Evolutionary conservation across 2,888 invertebrate species (phyloP).

Genomic region (Pyrrhosoma nymphula): DNA sequence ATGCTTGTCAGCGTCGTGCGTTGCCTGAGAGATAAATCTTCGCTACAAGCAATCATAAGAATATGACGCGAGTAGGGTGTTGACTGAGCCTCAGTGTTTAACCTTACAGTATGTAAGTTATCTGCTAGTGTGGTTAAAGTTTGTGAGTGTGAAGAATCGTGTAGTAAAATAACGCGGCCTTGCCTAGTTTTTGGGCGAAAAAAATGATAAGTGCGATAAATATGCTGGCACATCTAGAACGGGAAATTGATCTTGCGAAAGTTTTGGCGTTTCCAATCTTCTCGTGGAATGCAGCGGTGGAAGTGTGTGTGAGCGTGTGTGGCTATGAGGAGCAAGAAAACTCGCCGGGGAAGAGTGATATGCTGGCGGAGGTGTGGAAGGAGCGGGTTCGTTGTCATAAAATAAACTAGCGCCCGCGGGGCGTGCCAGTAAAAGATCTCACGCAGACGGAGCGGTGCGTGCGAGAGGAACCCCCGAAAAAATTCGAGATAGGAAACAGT

Average conservation of each 20-base stretch:
- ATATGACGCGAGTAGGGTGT: too few relatives aligned
- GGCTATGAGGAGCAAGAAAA: neutral
- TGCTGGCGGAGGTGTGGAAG: neutral
- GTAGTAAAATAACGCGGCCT: too few relatives aligned
- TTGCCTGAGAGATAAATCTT: too few relatives aligned
- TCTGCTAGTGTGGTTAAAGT: too few relatives aligned
- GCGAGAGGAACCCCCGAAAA: neutral
- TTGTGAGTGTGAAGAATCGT: too few relatives aligned
- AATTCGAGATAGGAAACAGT: neutral
- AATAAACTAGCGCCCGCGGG: neutral
- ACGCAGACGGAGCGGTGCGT: neutral
- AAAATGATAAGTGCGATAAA: too few relatives aligned
- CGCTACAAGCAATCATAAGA: too few relatives aligned
- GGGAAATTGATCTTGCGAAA: neutral
- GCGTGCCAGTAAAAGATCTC: conserved; percentile 12
- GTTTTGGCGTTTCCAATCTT: neutral
- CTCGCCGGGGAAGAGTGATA: neutral
- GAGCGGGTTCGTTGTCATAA: neutral
- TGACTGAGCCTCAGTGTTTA: too few relatives aligned
- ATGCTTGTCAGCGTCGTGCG: too few relatives aligned
- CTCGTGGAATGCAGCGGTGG: neutral
- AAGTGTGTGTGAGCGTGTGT: neutral
- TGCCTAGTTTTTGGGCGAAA: too few relatives aligned
- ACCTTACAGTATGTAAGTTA: too few relatives aligned
- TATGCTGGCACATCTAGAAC: neutral